These are phyloP conservation scores for Lacerta viridis DNA, from an alignment of 2,797 vertebrate genomes.

Conservation along the genomic window DNA sequence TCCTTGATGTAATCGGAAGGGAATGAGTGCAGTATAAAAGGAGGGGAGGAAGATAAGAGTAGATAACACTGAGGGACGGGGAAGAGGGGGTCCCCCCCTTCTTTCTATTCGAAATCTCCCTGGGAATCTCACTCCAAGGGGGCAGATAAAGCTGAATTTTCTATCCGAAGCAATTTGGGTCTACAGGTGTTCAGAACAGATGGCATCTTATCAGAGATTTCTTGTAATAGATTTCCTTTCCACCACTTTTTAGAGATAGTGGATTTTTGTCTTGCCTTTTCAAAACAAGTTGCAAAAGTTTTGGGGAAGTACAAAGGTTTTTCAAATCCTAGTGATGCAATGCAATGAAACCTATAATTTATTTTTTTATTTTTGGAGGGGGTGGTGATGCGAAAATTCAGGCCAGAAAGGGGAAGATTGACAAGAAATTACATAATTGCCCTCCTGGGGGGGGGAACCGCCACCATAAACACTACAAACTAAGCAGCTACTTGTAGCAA, in stretches of 20 bases:
- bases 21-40: background rate
- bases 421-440: background rate
- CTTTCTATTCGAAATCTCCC: conserved; percentile 29
- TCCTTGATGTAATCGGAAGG: conserved; percentile 1
- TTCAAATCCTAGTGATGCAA: background rate
- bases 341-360: too few relatives aligned
- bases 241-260: conserved; percentile 53
- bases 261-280: conserved; percentile 43
- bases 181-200: conserved; percentile 73
- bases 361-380: background rate
- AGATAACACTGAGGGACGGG: conserved; percentile 45
- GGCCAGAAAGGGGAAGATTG: background rate
- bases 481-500: background rate
- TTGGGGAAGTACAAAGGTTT: conserved; percentile 27
- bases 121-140: conserved; percentile 71
- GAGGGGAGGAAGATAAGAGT: conserved; percentile 45
- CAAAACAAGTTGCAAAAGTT: conserved; percentile 56
- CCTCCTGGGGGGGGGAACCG: too few relatives aligned
- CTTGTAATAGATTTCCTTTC: conserved; percentile 74
- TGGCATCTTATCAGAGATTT: conserved; percentile 76
- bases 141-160: conserved; percentile 71
- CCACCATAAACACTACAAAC: too few relatives aligned
- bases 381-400: background rate
- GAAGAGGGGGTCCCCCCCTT: background rate
- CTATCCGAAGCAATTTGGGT: conserved; percentile 73